Base-by-base conservation (phyloP, 2,113 vertebrate genomes). In the Sebastes schlegelii region DNA sequence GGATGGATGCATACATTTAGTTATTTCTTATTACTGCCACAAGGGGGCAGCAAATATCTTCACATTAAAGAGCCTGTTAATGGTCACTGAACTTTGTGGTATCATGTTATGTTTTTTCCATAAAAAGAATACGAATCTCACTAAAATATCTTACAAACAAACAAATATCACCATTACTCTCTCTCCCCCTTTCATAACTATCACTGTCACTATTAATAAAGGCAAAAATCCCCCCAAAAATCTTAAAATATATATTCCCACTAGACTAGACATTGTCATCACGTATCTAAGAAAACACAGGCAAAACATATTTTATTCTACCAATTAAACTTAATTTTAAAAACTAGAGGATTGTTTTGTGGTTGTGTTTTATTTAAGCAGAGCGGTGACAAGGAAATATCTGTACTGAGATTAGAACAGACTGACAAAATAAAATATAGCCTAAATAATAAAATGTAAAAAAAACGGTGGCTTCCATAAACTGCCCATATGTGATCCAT, bases 31-130 rank as follows among this genome's bases (percentile, higher is more conserved):
- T 34, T 12, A n/a, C 10, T 45, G 46, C 82, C 91, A 87, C 87
- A 86, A 87, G 91, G 77, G 68, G 42, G 71, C 75, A 89, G 86
- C 77, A 89, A n/a, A 66, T 67, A n/a, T 60, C 74, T 26, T 26
- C 6, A 42, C 3, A 16, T 49, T 49, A 52, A 21, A 63, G 7
- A 65, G 26, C 8, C 45, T 23, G 9, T 10, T 42, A 8, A 14
- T 13, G n/a, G 4, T 48, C 14, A 43, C 2, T 55, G 6, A 14
- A 51, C 5, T 17, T 26, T 12, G n/a, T 13, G 26, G 17, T 16
- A 4, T 3, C 1, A 2, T 65, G 23, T 9, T 1, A 9, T 19
- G 34, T 34, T 34, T 34, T 63, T 46, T 49, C 26, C 21, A 55
- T 19, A 69, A 45, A 10, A 40, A 6, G 4, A 52, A 54, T 54